A percentile compares a stretch with the other conserved stretches of the same genome.
Evolutionary conservation across 2,113 vertebrate species (phyloP).

Genomic region (Corythornis madagascariensis): DNA sequence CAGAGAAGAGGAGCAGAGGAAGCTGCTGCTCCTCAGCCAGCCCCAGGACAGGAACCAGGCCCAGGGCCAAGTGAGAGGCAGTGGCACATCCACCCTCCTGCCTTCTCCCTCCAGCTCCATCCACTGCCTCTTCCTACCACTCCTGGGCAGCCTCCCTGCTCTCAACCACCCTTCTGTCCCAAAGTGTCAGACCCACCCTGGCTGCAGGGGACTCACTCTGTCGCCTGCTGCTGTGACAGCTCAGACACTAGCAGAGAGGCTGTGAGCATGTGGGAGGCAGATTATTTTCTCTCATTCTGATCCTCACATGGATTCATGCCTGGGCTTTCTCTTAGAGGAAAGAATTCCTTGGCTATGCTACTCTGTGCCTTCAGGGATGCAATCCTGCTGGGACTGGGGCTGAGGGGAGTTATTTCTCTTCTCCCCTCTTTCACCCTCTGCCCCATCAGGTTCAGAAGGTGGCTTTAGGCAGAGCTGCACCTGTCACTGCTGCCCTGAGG

Average conservation of each 20-base stretch:
- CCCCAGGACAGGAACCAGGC: background rate
- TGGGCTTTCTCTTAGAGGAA: conserved; percentile 31
- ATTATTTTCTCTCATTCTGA: background rate
- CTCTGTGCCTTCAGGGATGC: background rate
- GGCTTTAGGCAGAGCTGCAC: background rate
- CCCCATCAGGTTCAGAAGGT: background rate
- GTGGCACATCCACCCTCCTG: background rate
- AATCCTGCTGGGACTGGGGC: background rate
- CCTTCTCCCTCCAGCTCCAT: background rate
- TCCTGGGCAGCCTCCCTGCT: background rate
- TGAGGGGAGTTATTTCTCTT: background rate
- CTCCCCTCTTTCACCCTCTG: background rate
- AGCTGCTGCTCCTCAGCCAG: background rate
- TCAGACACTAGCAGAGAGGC: background rate
- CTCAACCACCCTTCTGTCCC: background rate
- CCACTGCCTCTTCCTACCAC: background rate
- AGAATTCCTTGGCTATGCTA: conserved; percentile 34
- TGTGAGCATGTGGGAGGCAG: background rate
- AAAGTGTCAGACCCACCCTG: background rate
- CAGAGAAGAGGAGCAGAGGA: background rate
- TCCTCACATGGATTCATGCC: background rate
- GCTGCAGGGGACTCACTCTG: background rate
- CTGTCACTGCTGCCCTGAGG: background rate
- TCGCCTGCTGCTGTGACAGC: background rate
- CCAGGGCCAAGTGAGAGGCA: background rate